Evolutionary conservation across 1,140 invertebrate species (phyloP).

Genomic region (Asobara japonica): DNA sequence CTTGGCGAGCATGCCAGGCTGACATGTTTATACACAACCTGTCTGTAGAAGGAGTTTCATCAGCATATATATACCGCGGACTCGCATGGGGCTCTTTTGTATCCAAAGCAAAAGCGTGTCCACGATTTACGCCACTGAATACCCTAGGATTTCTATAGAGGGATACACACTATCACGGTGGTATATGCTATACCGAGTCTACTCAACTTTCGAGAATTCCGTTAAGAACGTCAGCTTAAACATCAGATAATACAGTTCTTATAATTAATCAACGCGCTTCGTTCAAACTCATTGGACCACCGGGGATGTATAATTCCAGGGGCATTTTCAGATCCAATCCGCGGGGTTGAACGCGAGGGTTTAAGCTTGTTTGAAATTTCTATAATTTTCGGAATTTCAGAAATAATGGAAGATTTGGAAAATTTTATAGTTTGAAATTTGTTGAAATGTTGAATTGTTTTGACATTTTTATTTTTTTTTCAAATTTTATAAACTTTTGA

Average conservation of each 20-base stretch:
- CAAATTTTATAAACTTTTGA: no score
- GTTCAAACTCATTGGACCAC: constrained; percentile 8
- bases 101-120: constrained; percentile 48
- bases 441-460: no score
- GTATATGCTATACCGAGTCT: constrained; percentile 7
- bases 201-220: constrained; percentile 31
- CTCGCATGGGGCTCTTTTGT: constrained; percentile 48
- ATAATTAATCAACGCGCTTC: constrained; percentile 62
- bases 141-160: constrained; percentile 53
- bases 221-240: constrained; percentile 45
- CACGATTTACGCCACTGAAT: constrained; percentile 56
- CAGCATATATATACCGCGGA: not conserved
- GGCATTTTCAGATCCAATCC: not conserved
- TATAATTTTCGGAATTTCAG: no score
- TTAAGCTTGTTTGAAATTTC: no score
- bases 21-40: constrained; percentile 64
- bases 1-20: constrained; percentile 55
- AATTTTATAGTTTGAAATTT: no score
- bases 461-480: no score
- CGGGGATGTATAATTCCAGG: not conserved
- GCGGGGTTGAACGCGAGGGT: no score
- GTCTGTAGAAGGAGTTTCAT: constrained; percentile 46
- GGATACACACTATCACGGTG: constrained; percentile 17
- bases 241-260: constrained; percentile 64
- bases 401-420: no score